These are phyloP conservation scores for Heteronetta atricapilla DNA, from an alignment of 2,113 vertebrate genomes.

Conservation along the genomic window DNA sequence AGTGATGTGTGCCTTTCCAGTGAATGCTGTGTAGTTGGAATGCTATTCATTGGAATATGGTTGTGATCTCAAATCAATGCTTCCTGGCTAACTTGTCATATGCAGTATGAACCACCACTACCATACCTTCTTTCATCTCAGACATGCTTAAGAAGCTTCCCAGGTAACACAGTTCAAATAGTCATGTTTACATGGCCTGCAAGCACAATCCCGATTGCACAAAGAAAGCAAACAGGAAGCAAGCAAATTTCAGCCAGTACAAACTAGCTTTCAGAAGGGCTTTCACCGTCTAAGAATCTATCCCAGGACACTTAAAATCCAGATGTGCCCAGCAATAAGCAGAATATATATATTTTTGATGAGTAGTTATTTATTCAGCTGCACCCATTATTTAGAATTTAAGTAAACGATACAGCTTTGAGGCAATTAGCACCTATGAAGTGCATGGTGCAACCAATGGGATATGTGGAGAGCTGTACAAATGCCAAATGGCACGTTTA, in stretches of 20 bases:
- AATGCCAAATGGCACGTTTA: background rate
- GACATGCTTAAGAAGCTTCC: background rate
- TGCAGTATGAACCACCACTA: background rate
- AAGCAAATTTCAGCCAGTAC: background rate
- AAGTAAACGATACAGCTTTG: background rate
- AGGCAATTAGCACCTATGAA: background rate
- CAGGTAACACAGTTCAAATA: background rate
- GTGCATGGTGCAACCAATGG: background rate
- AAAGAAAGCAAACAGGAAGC: background rate
- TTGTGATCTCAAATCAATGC: background rate
- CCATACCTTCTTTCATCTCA: background rate
- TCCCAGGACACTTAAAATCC: background rate
- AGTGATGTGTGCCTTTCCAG: background rate
- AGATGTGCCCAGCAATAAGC: background rate
- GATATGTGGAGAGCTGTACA: background rate
- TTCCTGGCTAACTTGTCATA: background rate
- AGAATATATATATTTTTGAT: background rate
- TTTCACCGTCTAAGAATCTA: background rate
- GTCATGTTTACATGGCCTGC: background rate
- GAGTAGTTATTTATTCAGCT: background rate
- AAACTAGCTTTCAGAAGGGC: background rate
- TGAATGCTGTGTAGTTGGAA: background rate
- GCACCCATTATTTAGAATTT: background rate
- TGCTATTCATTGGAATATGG: accelerated
- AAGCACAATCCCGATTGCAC: background rate